phyloP scores from a whole-genome alignment of 2,888 invertebrate species.

The Chrysolina haemoptera region DNA sequence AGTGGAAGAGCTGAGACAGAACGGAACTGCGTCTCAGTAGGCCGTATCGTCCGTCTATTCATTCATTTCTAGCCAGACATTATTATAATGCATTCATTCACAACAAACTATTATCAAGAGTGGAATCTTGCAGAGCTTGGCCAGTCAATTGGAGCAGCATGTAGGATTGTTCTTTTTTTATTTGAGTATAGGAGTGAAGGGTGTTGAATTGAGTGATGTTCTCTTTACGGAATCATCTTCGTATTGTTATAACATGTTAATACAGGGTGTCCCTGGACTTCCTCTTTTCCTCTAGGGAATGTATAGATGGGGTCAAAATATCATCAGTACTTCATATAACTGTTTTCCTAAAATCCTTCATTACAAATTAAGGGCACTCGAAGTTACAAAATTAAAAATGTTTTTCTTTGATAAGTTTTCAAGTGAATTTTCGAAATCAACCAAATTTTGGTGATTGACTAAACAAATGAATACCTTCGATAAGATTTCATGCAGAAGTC shows the following conservation, averaged over 20 bases:
- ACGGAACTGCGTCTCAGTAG: conserved; percentile 59
- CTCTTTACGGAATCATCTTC: background rate
- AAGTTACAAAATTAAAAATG: too few relatives aligned
- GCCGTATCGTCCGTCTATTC: conserved; percentile 53
- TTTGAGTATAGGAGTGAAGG: conserved; percentile 6
- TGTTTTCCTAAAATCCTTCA: too few relatives aligned
- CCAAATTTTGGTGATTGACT: too few relatives aligned
- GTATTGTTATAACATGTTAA: background rate
- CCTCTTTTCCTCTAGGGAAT: too few relatives aligned
- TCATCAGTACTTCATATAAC: too few relatives aligned
- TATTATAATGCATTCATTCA: conserved; percentile 57
- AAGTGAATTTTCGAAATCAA: too few relatives aligned
- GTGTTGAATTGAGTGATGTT: conserved; percentile 6
- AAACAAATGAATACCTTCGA: too few relatives aligned
- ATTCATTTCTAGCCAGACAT: conserved; percentile 56
- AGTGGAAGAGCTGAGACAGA: conserved; percentile 52
- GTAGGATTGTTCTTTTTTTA: conserved; percentile 33
- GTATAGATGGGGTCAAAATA: too few relatives aligned
- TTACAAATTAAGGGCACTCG: too few relatives aligned
- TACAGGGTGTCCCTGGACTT: too few relatives aligned
- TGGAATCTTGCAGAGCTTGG: conserved; percentile 45
- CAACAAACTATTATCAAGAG: conserved; percentile 49
- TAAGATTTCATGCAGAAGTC: too few relatives aligned
- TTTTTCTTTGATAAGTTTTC: too few relatives aligned
- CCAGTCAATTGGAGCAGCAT: conserved; percentile 42